Evolutionary conservation across 2,797 vertebrate genomes (phyloP).

Genomic region (Thamnophis elegans): DNA sequence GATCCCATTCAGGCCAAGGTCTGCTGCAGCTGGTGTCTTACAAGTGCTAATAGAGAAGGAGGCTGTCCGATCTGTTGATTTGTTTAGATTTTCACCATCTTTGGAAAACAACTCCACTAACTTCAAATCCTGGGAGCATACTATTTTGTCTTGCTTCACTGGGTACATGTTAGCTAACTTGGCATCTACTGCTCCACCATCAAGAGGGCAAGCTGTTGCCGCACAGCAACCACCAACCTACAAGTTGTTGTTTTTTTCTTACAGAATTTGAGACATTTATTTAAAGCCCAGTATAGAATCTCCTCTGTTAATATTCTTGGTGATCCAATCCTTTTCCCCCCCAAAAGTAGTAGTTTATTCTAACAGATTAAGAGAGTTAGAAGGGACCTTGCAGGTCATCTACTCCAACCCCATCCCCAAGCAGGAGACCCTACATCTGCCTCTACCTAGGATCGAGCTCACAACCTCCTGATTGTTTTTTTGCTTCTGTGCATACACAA

Average conservation of each 20-base stretch:
- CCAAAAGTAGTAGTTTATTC: no score
- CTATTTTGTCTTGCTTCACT: background rate
- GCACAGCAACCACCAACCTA: background rate
- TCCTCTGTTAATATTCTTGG: background rate
- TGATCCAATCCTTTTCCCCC: no score
- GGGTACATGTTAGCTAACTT: constrained; percentile 13
- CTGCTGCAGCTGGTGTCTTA: background rate
- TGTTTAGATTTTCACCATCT: background rate
- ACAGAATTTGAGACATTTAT: constrained; percentile 11
- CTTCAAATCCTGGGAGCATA: background rate
- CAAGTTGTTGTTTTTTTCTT: constrained; percentile 16
- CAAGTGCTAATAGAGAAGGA: background rate
- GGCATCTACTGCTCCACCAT: constrained; percentile 18
- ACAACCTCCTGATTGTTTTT: no score
- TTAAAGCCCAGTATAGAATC: background rate
- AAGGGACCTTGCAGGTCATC: no score
- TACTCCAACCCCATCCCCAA: no score
- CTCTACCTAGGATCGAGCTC: no score
- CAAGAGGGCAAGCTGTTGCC: constrained; percentile 18
- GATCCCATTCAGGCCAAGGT: background rate
- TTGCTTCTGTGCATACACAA: no score
- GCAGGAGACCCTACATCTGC: no score
- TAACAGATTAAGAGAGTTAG: no score
- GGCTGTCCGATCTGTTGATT: background rate
- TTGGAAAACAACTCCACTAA: fast-evolving